Percentiles rank a stretch among this genome's conserved stretches.
Conservation (phyloP, 2,888 invertebrate genomes). For the Epinotia nisella region DNA sequence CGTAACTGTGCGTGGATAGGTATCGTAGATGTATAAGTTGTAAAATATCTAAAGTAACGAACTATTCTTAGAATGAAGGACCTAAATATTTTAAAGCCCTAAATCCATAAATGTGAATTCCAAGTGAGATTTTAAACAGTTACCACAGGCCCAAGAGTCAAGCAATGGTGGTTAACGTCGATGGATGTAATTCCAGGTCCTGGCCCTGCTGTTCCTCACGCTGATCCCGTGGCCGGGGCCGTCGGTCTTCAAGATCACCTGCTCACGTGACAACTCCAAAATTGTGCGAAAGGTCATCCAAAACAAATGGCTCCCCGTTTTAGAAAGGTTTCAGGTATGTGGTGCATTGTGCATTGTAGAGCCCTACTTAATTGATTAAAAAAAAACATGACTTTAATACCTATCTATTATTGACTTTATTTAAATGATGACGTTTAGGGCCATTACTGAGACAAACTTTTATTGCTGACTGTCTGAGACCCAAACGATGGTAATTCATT, state of each 20-base stretch:
- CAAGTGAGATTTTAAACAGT: background rate
- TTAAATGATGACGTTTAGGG: too few species aligned
- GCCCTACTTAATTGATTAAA: background rate
- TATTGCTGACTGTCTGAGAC: too few species aligned
- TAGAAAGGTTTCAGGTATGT: constrained; percentile 91
- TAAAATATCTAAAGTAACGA: background rate
- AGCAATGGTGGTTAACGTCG: background rate
- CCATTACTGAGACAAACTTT: too few species aligned
- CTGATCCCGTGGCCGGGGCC: constrained; percentile 95
- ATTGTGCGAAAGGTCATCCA: constrained; percentile 94
- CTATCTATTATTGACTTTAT: background rate
- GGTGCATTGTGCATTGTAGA: background rate
- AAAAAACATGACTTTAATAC: background rate
- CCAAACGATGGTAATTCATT: background rate
- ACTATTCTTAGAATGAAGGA: background rate
- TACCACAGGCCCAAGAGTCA: background rate
- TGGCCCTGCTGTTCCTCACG: constrained; percentile 91
- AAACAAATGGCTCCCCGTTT: constrained; percentile 95
- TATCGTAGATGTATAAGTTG: background rate
- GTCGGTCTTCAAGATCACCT: constrained; percentile 93
- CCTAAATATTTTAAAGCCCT: background rate
- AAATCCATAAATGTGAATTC: background rate
- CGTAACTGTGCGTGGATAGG: background rate
- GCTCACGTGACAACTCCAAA: constrained; percentile 94
- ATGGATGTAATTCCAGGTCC: constrained; percentile 85